Evolutionary conservation across 2,113 vertebrate species (phyloP), one percentile per base, ranked within the genome.

Genomic region (Hepsetus odoe): DNA sequence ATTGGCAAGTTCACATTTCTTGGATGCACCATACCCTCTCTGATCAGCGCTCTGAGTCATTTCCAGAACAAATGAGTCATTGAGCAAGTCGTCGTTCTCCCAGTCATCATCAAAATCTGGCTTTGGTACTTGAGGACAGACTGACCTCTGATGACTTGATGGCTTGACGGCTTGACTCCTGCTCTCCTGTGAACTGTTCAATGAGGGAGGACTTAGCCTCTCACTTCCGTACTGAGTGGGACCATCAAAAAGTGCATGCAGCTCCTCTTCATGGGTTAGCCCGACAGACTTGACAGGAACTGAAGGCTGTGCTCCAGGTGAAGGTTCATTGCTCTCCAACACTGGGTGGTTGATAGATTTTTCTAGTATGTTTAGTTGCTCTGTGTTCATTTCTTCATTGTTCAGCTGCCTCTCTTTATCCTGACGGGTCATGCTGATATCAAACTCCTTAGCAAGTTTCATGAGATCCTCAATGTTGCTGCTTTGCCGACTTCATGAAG

Each of bases 361-460:
- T 24, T 26, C 61, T 10, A 79, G 32, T 51, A 83, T 68, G 7
- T 76, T 67, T 74, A 26, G 46, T 53, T 20, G 0, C 3, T 53
- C 67, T 59, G 49, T 32, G 18, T 10, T 49, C 69, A 12, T 42
- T 30, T 4, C 20, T 6, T 61, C 18, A 62, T 2, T 53, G 14
- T 71, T 35, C 14, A 73, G 83, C 11, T 83, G 84, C 46, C 91
- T 91, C 78, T 92, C 90, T 77, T 90, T 86, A 88, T 94, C 94
- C 18, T 94, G 86, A 64, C 95, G 91, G 68, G 92, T 93, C 88
- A 97, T 94, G 87, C 94, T 97, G 82, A 93, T 90, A 85, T 98
- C 97, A 92, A 98, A 96, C 83, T 96, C 93, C 53, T 91, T 90
- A 83, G 97, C 97, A 76, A 98, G 88, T 85, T 95, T 95, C 91